phyloP scores from a whole-genome alignment of 2,888 invertebrate genomes.

The Orgyia antiqua region DNA sequence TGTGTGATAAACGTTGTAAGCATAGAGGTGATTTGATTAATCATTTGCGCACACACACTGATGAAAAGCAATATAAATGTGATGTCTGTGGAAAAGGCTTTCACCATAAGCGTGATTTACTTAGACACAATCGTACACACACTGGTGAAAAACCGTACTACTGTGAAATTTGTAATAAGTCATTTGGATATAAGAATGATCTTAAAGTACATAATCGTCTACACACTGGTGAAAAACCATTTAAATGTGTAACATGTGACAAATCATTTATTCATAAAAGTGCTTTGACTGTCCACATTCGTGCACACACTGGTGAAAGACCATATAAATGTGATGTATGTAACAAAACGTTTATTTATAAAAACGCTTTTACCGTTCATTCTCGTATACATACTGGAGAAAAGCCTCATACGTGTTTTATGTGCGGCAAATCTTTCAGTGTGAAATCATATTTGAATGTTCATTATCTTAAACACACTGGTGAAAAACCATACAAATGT shows the following conservation, averaged over 20 bases:
- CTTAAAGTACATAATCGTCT: constrained; percentile 4
- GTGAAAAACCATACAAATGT: no score
- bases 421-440: neutral
- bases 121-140: constrained; percentile 4
- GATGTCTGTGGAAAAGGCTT: constrained; percentile 2
- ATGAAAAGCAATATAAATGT: constrained; percentile 5
- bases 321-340: no score
- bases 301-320: no score
- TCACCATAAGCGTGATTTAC: neutral
- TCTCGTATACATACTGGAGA: no score
- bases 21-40: neutral
- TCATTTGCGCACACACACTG: neutral
- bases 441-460: neutral
- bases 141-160: constrained; percentile 6
- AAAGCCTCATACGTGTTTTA: neutral
- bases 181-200: neutral
- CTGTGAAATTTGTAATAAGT: constrained; percentile 3
- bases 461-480: neutral
- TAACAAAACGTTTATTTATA: neutral
- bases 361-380: neutral
- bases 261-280: neutral
- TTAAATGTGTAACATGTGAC: no score
- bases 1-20: neutral
- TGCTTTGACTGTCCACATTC: neutral
- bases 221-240: no score